Conservation (phyloP, 2,797 vertebrate species). For the Scolopax rusticola region DNA sequence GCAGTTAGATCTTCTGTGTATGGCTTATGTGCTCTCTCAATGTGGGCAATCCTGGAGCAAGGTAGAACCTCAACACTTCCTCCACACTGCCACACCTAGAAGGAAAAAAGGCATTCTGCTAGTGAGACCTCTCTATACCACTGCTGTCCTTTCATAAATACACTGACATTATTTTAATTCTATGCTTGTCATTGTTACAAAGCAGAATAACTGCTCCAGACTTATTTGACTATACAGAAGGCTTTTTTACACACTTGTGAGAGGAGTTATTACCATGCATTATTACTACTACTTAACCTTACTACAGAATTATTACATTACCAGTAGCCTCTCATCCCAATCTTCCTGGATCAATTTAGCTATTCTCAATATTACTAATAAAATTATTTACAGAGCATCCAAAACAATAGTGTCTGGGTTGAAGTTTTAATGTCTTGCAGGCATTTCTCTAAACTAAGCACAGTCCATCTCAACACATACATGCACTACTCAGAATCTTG, state of each 20-base stretch:
- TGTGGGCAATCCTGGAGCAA: constrained; percentile 94
- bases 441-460: background rate
- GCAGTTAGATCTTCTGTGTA: constrained; percentile 95
- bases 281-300: background rate
- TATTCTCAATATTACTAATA: background rate
- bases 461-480: background rate
- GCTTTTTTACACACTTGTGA: background rate
- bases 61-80: constrained; percentile 97
- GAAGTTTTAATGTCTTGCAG: background rate
- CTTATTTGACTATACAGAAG: background rate
- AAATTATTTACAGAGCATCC: background rate
- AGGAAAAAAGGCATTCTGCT: background rate
- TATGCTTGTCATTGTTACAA: background rate
- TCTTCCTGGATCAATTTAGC: background rate
- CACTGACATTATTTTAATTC: background rate
- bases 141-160: background rate
- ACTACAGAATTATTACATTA: background rate
- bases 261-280: background rate
- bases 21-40: constrained; percentile 96
- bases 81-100: constrained; percentile 95
- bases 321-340: background rate
- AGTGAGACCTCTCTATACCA: background rate
- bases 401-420: background rate
- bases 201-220: background rate
- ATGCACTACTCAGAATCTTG: background rate